These are phyloP conservation scores for Eolophus roseicapilla DNA, from an alignment of 2,113 vertebrate genomes.

Conservation along the genomic window DNA sequence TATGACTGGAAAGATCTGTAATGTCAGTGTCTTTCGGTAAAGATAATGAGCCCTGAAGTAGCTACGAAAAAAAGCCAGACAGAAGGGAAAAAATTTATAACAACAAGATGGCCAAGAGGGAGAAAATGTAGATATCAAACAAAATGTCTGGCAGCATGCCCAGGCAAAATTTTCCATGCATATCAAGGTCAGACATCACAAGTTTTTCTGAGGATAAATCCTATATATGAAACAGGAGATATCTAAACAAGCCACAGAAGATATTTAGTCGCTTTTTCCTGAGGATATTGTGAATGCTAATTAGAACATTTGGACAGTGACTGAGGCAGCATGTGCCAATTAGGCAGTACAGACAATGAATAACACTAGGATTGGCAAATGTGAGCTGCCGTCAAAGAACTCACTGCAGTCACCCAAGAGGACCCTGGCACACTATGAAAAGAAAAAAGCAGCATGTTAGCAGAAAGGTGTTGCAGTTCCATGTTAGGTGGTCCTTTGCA, in stretches of 20 bases:
- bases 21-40: background rate
- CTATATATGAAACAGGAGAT: background rate
- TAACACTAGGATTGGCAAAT: background rate
- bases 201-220: background rate
- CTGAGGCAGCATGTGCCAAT: background rate
- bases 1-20: background rate
- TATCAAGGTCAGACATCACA: conserved; percentile 12
- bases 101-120: background rate
- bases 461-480: background rate
- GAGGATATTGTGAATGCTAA: background rate
- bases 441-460: background rate
- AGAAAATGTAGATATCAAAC: conserved; percentile 9
- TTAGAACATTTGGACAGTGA: background rate
- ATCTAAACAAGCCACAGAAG: background rate
- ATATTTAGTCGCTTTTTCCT: background rate
- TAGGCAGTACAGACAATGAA: background rate
- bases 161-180: background rate
- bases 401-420: fast-evolving
- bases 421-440: background rate
- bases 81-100: background rate
- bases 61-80: background rate
- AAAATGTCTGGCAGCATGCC: conserved; percentile 13
- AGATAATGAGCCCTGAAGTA: background rate
- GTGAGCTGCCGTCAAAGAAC: background rate
- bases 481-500: background rate